Base-by-base conservation (phyloP, 2,888 invertebrate genomes). In the Emmelina monodactyla region DNA sequence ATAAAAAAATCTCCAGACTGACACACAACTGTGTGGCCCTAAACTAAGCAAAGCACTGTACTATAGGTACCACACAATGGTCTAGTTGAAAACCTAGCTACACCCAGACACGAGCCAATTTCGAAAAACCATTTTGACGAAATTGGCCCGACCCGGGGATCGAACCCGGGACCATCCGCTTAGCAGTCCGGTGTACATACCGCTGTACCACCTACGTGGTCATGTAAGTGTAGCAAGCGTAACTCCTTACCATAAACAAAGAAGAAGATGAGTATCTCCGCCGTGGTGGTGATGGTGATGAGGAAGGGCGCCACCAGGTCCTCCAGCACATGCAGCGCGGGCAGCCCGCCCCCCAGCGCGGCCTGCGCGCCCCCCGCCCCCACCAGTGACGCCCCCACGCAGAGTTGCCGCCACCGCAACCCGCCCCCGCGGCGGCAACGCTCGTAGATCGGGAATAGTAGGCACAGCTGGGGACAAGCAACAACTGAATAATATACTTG, bases 161-260 rank as follows among this genome's bases (percentile, higher is more conserved):
- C n/a, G n/a, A n/a, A n/a, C n/a, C n/a, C n/a, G n/a, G n/a, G n/a
- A n/a, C n/a, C n/a, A n/a, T n/a, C n/a, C n/a, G n/a, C n/a, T n/a
- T n/a, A n/a, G n/a, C n/a, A n/a, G n/a, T n/a, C n/a, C n/a, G n/a
- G n/a, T n/a, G n/a, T n/a, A n/a, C n/a, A n/a, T n/a, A n/a, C n/a
- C n/a, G n/a, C n/a, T n/a, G n/a, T n/a, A n/a, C n/a, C n/a, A n/a
- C n/a, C n/a, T n/a, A n/a, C n/a, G n/a, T n/a, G n/a, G n/a, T n/a
- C n/a, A n/a, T n/a, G n/a, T n/a, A n/a, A n/a, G n/a, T n/a, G n/a
- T n/a, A n/a, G n/a, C n/a, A n/a, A n/a, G n/a, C n/a, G n/a, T n/a
- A n/a, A n/a, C n/a, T n/a, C n/a, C n/a, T 39, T 45, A 76, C 78
- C 78, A 37, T 78, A 78, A 37, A 76, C 57, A 33, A 65, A 62